These are phyloP conservation scores for Delphinapterus leucas DNA, from an alignment of 2,113 vertebrate species.

Conservation along the genomic window DNA sequence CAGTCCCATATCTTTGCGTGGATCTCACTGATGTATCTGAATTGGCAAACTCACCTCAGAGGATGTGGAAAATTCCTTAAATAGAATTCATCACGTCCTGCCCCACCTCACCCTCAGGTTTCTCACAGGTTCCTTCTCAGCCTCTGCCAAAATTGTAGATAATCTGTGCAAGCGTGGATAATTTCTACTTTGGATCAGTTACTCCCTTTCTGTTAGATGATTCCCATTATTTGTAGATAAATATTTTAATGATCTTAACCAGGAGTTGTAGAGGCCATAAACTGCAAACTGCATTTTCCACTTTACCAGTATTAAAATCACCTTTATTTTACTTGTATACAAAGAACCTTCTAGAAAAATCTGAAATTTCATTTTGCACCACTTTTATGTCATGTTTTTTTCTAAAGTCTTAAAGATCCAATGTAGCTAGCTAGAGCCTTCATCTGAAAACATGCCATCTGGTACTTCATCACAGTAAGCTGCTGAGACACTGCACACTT, in stretches of 20 bases:
- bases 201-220: neutral
- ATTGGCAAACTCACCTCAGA: conserved; percentile 14
- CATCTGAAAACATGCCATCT: neutral
- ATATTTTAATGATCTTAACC: neutral
- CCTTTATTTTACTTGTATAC: neutral
- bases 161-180: neutral
- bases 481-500: neutral
- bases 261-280: neutral
- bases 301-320: neutral
- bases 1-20: conserved; percentile 4
- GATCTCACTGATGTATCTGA: conserved; percentile 48
- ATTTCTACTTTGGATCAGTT: neutral
- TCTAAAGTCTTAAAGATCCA: neutral
- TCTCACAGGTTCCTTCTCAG: neutral
- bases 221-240: neutral
- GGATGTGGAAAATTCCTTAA: conserved; percentile 54
- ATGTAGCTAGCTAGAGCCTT: neutral
- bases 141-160: neutral
- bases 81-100: neutral
- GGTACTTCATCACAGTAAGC: neutral
- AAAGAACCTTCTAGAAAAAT: neutral
- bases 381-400: neutral
- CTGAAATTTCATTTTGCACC: neutral
- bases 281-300: neutral
- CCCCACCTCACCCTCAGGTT: conserved; percentile 20